Conservation (phyloP, 2,797 vertebrate species). For the Rhinella marina region DNA sequence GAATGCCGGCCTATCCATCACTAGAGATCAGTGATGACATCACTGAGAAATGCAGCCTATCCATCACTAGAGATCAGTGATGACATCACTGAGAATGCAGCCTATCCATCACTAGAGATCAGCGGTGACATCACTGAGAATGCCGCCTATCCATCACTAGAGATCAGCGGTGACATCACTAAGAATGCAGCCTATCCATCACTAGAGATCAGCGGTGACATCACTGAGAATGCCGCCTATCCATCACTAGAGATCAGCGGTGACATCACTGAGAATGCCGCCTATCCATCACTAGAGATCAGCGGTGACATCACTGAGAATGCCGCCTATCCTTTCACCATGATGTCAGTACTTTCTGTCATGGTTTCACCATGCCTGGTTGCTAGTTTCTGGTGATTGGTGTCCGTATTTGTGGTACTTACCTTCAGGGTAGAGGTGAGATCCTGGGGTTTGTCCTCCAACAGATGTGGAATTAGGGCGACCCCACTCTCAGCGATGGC, state of each 20-base stretch:
- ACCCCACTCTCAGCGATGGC: slow-evolving; percentile 70
- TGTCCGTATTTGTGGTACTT: neutral
- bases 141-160: neutral
- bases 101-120: neutral
- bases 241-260: no score
- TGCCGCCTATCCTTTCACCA: no score
- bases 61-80: neutral
- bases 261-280: no score
- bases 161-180: neutral
- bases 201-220: neutral
- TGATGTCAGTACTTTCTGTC: no score
- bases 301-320: no score
- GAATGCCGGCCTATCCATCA: neutral
- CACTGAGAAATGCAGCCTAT: neutral
- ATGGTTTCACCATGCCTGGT: no score
- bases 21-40: neutral
- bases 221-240: neutral
- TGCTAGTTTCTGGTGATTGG: no score
- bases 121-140: neutral
- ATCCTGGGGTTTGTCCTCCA: neutral
- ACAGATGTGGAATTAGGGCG: neutral
- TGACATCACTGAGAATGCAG: neutral
- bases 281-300: no score
- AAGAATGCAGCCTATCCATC: neutral
- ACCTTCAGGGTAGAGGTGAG: neutral